Evolutionary conservation across 2,797 vertebrate genomes (phyloP).

Genomic region (Linurgus olivaceus): DNA sequence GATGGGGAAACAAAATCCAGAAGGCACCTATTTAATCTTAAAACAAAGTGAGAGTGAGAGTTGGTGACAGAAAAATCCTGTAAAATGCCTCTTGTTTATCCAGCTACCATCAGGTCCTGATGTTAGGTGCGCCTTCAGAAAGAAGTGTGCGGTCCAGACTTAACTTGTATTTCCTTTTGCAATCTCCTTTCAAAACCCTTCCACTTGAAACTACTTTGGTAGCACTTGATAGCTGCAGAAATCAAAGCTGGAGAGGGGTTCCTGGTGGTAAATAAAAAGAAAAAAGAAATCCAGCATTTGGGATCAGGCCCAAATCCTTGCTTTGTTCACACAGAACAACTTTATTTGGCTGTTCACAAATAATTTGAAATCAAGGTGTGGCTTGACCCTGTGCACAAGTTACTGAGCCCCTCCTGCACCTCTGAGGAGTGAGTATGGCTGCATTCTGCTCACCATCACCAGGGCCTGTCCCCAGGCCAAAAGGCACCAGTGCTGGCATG

Average conservation of each 20-base stretch:
- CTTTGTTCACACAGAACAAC: neutral
- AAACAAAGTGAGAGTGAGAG: neutral
- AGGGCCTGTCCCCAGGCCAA: neutral
- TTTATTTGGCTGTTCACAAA: neutral
- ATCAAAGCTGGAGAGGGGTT: neutral
- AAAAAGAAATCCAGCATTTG: neutral
- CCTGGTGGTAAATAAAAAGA: neutral
- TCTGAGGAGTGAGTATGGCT: neutral
- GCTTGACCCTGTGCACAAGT: neutral
- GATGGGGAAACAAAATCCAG: neutral
- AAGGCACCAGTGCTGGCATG: neutral
- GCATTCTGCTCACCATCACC: neutral
- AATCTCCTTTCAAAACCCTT: neutral
- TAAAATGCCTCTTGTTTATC: neutral
- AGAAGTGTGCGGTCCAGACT: neutral
- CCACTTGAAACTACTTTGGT: neutral
- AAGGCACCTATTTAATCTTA: neutral
- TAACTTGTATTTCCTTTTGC: neutral
- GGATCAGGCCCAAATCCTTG: neutral
- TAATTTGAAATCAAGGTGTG: neutral
- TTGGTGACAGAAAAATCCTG: neutral
- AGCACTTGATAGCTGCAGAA: neutral
- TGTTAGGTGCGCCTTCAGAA: neutral
- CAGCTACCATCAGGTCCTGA: neutral
- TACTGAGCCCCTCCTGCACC: neutral